These are phyloP conservation scores for Serranus cabrilla DNA, from an alignment of 2,797 vertebrate genomes.

Conservation along the genomic window DNA sequence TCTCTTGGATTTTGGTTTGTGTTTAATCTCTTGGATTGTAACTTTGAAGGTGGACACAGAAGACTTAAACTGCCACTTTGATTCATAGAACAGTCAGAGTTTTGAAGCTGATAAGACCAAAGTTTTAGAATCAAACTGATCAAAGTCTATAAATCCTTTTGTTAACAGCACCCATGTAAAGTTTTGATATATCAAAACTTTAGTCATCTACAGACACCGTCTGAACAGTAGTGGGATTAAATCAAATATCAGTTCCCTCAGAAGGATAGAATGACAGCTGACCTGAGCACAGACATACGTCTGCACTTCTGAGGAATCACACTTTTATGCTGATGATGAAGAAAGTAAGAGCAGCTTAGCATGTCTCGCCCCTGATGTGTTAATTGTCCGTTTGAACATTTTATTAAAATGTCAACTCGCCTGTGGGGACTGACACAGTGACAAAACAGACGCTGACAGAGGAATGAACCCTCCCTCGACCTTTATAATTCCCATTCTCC, in stretches of 20 bases:
- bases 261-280: conserved; percentile 24
- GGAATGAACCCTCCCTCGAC: conserved; percentile 47
- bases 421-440: conserved; percentile 51
- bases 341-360: conserved; percentile 12
- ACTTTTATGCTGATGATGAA: conserved; percentile 10
- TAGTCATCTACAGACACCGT: conserved; percentile 18
- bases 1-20: conserved; percentile 26
- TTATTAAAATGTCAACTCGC: conserved; percentile 69
- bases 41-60: conserved; percentile 50
- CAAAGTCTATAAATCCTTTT: conserved; percentile 46
- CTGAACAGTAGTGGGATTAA: background rate
- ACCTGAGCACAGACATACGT: conserved; percentile 15
- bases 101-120: conserved; percentile 41
- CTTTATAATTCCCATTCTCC: conserved; percentile 65
- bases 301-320: background rate
- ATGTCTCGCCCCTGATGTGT: conserved; percentile 45
- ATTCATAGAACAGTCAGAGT: conserved; percentile 43
- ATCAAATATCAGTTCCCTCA: conserved; percentile 6
- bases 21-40: conserved; percentile 47
- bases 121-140: conserved; percentile 47
- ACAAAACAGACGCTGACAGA: conserved; percentile 49
- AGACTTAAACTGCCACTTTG: conserved; percentile 46
- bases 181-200: conserved; percentile 41
- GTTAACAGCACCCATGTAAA: conserved; percentile 24
- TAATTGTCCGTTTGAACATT: conserved; percentile 72